Evolutionary conservation across 2,113 vertebrate species (phyloP).

Genomic region (Neoarius graeffei): DNA sequence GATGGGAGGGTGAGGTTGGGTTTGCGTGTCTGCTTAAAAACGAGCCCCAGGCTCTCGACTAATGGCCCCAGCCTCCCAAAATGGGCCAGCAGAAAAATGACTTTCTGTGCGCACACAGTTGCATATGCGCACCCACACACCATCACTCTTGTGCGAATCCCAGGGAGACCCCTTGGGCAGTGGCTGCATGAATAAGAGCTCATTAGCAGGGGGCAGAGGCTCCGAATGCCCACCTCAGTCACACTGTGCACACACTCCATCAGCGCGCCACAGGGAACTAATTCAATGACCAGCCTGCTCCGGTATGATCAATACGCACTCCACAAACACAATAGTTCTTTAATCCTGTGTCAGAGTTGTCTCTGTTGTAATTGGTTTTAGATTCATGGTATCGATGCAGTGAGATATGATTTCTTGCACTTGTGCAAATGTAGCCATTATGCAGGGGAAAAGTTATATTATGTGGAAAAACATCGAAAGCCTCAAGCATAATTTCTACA

Average conservation of each 20-base stretch:
- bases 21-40: constrained; percentile 3
- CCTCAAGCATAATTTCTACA: background rate
- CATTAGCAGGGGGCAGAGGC: constrained; percentile 43
- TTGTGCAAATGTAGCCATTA: constrained; percentile 16
- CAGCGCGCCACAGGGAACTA: constrained; percentile 25
- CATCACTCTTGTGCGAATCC: constrained; percentile 20
- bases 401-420: constrained; percentile 11
- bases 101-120: constrained; percentile 5
- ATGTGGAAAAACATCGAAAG: background rate
- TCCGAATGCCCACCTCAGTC: constrained; percentile 22
- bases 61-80: constrained; percentile 39
- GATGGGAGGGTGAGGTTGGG: background rate
- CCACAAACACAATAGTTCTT: constrained; percentile 31
- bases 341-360: constrained; percentile 15
- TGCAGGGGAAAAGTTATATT: background rate
- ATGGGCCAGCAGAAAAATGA: constrained; percentile 40
- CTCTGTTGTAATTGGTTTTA: constrained; percentile 42
- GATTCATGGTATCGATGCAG: constrained; percentile 29
- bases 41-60: constrained; percentile 26
- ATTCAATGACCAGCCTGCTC: constrained; percentile 25
- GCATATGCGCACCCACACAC: background rate
- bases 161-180: constrained; percentile 33
- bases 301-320: constrained; percentile 42
- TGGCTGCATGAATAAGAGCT: constrained; percentile 46
- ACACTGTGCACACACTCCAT: constrained; percentile 25